Conservation (phyloP, 23 tunicate genomes). For the Halocynthia roretzi region DNA sequence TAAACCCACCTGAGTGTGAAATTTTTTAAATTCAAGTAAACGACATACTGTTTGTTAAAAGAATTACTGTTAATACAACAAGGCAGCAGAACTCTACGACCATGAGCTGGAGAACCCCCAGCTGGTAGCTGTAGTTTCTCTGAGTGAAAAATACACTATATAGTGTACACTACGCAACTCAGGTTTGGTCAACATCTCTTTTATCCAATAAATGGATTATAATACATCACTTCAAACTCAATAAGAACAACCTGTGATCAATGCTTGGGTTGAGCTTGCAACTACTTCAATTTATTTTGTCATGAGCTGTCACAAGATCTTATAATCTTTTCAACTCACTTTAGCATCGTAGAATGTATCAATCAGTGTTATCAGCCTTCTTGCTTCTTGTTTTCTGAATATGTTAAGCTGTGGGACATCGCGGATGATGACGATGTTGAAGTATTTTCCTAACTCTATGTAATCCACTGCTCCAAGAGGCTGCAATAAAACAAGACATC, state of each 20-base stretch:
- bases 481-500: constrained; percentile 23
- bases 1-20: constrained; percentile 38
- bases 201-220: no score
- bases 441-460: constrained; percentile 53
- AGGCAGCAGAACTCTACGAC: no score
- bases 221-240: no score
- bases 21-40: neutral
- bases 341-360: constrained; percentile 94
- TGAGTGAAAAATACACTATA: no score
- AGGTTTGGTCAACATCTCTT: no score
- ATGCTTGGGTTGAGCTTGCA: no score
- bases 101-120: no score
- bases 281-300: no score
- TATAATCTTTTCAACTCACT: constrained; percentile 9
- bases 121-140: no score
- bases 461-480: constrained; percentile 91
- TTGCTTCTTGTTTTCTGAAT: constrained; percentile 74
- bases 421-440: constrained; percentile 53
- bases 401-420: constrained; percentile 82
- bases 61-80: no score
- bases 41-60: neutral
- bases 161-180: no score
- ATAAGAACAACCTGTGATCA: no score
- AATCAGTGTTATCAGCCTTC: constrained; percentile 87
- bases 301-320: neutral